Evolutionary conservation across 2,888 invertebrate species (phyloP), one percentile per base, ranked within the genome.

Genomic region (Galeruca laticollis): DNA sequence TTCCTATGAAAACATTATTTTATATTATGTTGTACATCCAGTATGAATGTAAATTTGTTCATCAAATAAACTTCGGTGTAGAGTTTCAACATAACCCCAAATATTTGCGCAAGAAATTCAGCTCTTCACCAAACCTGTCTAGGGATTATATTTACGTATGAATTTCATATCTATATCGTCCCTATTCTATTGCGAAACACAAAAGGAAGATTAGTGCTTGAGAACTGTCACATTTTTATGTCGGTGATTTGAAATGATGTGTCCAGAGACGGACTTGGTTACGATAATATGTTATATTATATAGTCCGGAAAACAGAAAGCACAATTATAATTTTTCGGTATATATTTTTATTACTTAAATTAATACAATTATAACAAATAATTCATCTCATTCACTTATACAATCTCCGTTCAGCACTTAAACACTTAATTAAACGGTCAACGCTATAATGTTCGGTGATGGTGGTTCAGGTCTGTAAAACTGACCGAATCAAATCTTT

Each of bases 141-240:
- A 71, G 73, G 76, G 80, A 78, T 81, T 80, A 81, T 71, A 73
- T 76, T 70, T 78, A 75, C 77, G 79, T 80, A 81, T 81, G 80
- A 81, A 81, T 80, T 78, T 79, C 78, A 78, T 80, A 79, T 80
- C 79, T 79, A 75, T 71, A 76, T 77, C 75, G 74, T 76, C 78
- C 78, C 77, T 75, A 59, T 73, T 59, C 49, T 59, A 47, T 43
- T 20, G 49, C 59, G 63, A 60, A 68, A 73, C 73, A 80, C 79
- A 80, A 80, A 76, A 75, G 75, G 71, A 73, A 79, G 80, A 81
- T 81, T 81, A 81, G 78, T 75, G 35, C 11, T 68, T 66, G 65
- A 73, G 75, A 69, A 74, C 76, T 71, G 74, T 76, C 76, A 77
- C 70, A 77, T 79, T 79, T 79, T 77, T 76, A 78, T 77, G 74